Conservation (phyloP, 2,113 vertebrate genomes). For the Triplophysa dalaica region DNA sequence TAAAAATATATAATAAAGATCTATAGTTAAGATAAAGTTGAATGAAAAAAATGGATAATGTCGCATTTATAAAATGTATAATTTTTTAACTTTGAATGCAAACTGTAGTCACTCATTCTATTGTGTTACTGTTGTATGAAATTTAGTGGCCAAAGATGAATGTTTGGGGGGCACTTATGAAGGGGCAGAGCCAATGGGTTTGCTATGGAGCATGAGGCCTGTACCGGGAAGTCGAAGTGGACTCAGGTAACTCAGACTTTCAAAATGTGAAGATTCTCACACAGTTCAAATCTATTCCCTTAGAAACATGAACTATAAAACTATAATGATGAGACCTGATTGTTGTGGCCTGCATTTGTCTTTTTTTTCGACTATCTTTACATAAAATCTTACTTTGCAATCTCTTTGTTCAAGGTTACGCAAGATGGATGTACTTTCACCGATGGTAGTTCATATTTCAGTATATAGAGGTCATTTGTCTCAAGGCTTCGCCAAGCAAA, state of each 20-base stretch:
- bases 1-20: too few relatives aligned
- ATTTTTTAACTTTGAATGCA: too few relatives aligned
- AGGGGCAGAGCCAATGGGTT: conserved; percentile 71
- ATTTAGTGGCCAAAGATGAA: conserved; percentile 62
- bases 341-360: too few relatives aligned
- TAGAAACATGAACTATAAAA: too few relatives aligned
- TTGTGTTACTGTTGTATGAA: neutral
- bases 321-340: too few relatives aligned
- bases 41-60: too few relatives aligned
- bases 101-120: too few relatives aligned
- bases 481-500: conserved; percentile 58
- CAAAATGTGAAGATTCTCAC: neutral
- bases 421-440: conserved; percentile 64
- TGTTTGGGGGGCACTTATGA: conserved; percentile 72
- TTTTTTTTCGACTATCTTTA: neutral
- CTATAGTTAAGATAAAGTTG: too few relatives aligned
- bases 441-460: conserved; percentile 66
- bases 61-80: too few relatives aligned
- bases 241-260: neutral
- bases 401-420: conserved; percentile 64
- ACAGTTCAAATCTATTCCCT: too few relatives aligned
- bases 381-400: neutral
- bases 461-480: conserved; percentile 60
- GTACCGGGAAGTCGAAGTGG: conserved; percentile 59
- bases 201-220: conserved; percentile 73